Base-by-base conservation (phyloP, 2,797 vertebrate genomes). In the Gambusia yucatana region DNA sequence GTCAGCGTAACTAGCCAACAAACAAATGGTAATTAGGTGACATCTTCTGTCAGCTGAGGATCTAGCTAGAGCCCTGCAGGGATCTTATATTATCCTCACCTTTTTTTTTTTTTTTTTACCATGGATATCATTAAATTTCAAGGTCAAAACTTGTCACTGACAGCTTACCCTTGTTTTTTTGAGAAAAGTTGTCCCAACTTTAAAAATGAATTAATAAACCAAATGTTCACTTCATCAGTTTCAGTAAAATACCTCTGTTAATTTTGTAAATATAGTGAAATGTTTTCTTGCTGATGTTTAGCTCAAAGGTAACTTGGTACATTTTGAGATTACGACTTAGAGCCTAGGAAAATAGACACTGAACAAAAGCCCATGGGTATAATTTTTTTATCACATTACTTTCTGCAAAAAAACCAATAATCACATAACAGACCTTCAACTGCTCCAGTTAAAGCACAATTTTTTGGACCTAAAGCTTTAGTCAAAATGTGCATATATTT, bases 401-500 rank as follows among this genome's bases (percentile, higher is more conserved):
- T 48, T n/a, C 30, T 63, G 9, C 3, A 65, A 72, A 11, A 76
- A 43, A 73, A 46, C 2, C 1, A 63, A 69, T 57, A 3, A 70
- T 10, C 2, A 17, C 13, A 20, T 69, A 69, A n/a, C 30, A 55
- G 59, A 46, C 48, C 30, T 47, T 36, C 41, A 78, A 3, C n/a
- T 78, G 2, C 4, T 57, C 20, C 22, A 77, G 69, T 73, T 77
- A 52, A 65, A 33, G 10, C 48, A 16, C 0, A 65, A 67, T 71
- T 82, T 44, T 80, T 48, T 78, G 39, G 55, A 74, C 28, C 30
- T 55, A 6, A 16, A 4, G 48, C 9, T 78, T 67, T 78, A 25
- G n/a, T 17, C 41, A 73, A 36, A 73, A 22, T 25, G 48, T 50
- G 57, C 50, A 80, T 61, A 80, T 59, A 67, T 78, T 81, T 65